Base-by-base conservation (phyloP, 2,888 invertebrate species). In the Drosophila kuntzei region DNA sequence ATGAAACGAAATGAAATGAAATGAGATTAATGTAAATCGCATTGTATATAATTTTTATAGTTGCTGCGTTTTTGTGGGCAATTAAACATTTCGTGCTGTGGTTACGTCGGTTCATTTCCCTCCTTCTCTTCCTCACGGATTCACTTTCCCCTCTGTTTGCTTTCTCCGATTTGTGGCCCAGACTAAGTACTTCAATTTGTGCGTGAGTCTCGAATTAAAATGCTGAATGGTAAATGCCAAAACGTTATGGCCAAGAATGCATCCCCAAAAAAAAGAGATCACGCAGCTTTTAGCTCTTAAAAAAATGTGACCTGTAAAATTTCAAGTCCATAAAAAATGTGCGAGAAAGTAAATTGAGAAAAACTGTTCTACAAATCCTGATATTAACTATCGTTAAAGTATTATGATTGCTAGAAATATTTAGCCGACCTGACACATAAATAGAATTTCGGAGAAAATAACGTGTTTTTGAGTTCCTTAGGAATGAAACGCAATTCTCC, bases 1-100 rank as follows among this genome's bases (percentile, higher is more conserved):
- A 29, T 11, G 11, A 72, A 79, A 73, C 50, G 44, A 51, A 57
- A 53, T 20, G 44, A 34, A 80, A 73, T 60, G 66, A 63, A 65
- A 74, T 63, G 57, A 81, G 82, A 80, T 86, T 76, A 83, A 86
- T 82, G 81, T 86, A 82, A 81, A 86, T 81, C 80, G 83, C 71
- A 70, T 71, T 75, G 70, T 79, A 50, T 76, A 87, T 76, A 84
- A 80, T 80, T 87, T 83, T 80, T 80, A 87, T 84, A 79, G 84
- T 70, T 73, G 62, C 84, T 84, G 84, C 84, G 87, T 80, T 83
- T 87, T 83, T 83, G 80, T 83, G 77, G 80, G 80, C 80, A 86
- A 86, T 86, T 86, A 82, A 82, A 86, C 82, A 77, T 72, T 71
- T 69, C 79, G 82, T 84, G 79, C 62, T 58, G 68, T 41, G 57